Base-by-base conservation (phyloP, 2,797 vertebrate species). In the Diplodus puntazzo region DNA sequence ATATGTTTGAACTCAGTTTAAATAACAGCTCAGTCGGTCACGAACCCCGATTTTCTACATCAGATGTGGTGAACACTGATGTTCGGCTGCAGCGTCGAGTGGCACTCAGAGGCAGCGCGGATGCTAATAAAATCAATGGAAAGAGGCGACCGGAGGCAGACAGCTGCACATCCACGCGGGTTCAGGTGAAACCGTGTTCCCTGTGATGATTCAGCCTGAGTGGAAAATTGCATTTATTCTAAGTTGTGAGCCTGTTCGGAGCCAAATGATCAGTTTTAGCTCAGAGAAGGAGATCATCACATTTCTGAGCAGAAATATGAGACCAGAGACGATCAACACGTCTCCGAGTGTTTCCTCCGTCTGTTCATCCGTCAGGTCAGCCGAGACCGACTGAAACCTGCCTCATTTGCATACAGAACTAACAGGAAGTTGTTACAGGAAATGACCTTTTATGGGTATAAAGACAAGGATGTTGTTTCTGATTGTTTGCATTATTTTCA, bases 361-460 rank as follows among this genome's bases (percentile, higher is more conserved):
- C 46, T 25, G 42, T 61, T 69, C 45, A 20, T 5, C 57, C 48
- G 48, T 30, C 21, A 7, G 16, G 9, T 49, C 21, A 43, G 48
- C 39, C 62, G 54, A 27, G 18, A 54, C 52, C 11, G 53, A 59
- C 43, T 42, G 67, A 53, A 55, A 18, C 53, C 14, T 48, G 17
- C 34, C 1, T 60, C 66, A 42, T 62, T 69, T 45, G 49, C 27
- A 57, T 23, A 23, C 61, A 58, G n/a, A 57, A 43, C 45, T 13
- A 34, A 73, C 73, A 74, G 64, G 80, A 80, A 77, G 50, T 46
- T 16, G 16, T n/a, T 21, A 71, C 66, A 80, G 53, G 73, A 80
- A 86, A 53, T 57, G 25, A 52, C 20, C 67, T 69, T 69, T 69
- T 52, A 70, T 50, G 63, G 60, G 13, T 6, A 16, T 34, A 50